Evolutionary conservation across 2,113 vertebrate genomes (phyloP), one percentile per base, ranked within the genome.

Genomic region (Bos indicus): DNA sequence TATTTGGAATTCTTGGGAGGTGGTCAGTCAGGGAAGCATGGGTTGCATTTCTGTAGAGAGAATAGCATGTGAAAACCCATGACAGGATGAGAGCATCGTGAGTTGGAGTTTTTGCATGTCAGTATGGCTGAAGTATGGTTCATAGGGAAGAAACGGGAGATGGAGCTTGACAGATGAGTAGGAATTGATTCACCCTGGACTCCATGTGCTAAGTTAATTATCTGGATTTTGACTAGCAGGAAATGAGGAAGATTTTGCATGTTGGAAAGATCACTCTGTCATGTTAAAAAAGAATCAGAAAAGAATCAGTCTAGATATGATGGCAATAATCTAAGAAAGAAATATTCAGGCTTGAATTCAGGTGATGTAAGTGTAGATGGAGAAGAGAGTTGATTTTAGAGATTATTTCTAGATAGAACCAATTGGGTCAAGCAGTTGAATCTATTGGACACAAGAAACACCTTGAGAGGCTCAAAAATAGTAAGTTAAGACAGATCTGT

Each of bases 241-340:
- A 85, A 83, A 85, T 67, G 74, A 90, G 87, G 33, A 94, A 86
- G 91, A 85, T 88, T 90, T 95, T 95, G 80, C 87, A 81, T 92
- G 87, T 94, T 78, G 83, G 94, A 92, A 96, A 87, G 56, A 94
- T 90, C 25, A 48, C 46, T 92, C 8, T 92, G 14, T 81, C 62
- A 77, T 56, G 36, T 85, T 57, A 82, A 91, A 77, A 93, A 95
- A 71, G 51, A 30, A 54, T 93, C 10, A 36, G 62, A 96, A 88
- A 59, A 13, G 30, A 95, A 80, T 93, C 52, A 67, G 15, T 95
- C 60, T 71, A 46, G 62, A 52, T 88, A 78, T 90, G 40, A 80
- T 33, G 62, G 62, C 60, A 94, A 36, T 96, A 90, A 97, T 92
- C 46, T 86, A 92, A 56, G 71, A 91, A 95, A 67, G 62, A 89